Base-by-base conservation (phyloP, 2,113 vertebrate genomes). In the Erythrocebus patas region DNA sequence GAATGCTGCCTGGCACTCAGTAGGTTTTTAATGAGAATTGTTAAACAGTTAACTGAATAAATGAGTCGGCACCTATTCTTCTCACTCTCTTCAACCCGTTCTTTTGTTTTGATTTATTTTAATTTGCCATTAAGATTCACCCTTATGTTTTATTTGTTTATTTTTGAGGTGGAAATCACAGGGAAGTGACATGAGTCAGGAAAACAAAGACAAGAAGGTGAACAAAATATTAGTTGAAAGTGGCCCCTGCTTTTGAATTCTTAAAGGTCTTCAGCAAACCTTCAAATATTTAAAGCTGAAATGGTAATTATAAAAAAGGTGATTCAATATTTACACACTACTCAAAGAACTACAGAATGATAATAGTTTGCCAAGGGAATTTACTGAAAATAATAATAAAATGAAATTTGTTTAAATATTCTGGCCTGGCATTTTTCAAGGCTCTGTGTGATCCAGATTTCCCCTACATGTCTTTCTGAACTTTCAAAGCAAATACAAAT, bases 201-300 rank as follows among this genome's bases (percentile, higher is more conserved):
- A 89, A 75, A 89, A 81, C 23, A 85, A 96, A 78, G 55, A 64
- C 20, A 52, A 61, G 90, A 78, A 86, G 14, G n/a, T 68, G 57
- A 84, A 55, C 10, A 64, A 70, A 27, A 30, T 32, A 55, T n/a
- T 17, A n/a, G 5, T 45, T 86, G 78, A 50, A 35, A 10, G 64
- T 59, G 25, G 61, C 10, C 78, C 45, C 16, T 64, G 75, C 27
- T 75, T 97, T 45, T 48, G 73, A 72, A 94, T 73, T 81, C 81
- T 57, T 95, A 68, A 82, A 95, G 32, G 59, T 93, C 55, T 86
- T 95, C 12, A 27, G 52, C 75, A 86, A 82, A 50, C 12, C 30
- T 87, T 93, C 91, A 95, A 82, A 73, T 93, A 96, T 96, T 95
- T 92, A 86, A 61, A 88, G 64, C 18, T 90, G 30, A 85, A 70